phyloP scores from a whole-genome alignment of 2,113 vertebrate species.

The Trogon melanurus region DNA sequence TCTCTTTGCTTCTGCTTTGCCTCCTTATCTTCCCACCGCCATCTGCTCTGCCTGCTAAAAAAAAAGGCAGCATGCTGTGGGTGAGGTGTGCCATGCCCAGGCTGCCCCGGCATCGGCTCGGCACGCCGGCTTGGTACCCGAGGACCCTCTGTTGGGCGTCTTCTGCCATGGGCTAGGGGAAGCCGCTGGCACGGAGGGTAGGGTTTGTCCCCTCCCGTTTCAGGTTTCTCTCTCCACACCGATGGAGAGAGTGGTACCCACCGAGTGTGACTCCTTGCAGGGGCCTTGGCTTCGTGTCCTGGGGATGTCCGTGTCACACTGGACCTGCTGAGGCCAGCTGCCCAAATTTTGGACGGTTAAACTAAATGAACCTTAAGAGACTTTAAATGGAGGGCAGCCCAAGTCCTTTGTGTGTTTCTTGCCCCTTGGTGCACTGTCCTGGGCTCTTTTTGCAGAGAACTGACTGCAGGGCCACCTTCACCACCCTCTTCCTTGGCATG shows the following conservation, averaged over 20 bases:
- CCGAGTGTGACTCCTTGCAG: not conserved
- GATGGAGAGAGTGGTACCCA: not conserved
- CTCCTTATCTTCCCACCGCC: constrained; percentile 51
- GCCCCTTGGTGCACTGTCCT: not conserved
- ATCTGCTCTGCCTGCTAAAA: constrained; percentile 61
- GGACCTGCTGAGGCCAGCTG: not conserved
- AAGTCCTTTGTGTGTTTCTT: not conserved
- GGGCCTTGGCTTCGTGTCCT: not conserved
- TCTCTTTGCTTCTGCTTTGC: not conserved
- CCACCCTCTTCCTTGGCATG: not conserved
- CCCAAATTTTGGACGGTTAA: not conserved
- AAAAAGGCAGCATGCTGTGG: constrained; percentile 12
- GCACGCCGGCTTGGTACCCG: accelerated
- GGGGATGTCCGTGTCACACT: not conserved
- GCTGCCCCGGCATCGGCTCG: not conserved
- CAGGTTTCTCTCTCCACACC: not conserved
- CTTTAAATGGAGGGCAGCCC: not conserved
- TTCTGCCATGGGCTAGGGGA: not conserved
- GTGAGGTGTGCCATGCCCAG: not conserved
- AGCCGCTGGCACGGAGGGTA: not conserved
- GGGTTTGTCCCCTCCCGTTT: not conserved
- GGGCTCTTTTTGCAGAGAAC: not conserved
- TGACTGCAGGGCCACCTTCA: not conserved
- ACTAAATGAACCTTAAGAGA: not conserved
- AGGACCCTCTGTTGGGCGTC: not conserved